Base-by-base conservation (phyloP, 2,113 vertebrate genomes). In the Clarias macrocephalus region DNA sequence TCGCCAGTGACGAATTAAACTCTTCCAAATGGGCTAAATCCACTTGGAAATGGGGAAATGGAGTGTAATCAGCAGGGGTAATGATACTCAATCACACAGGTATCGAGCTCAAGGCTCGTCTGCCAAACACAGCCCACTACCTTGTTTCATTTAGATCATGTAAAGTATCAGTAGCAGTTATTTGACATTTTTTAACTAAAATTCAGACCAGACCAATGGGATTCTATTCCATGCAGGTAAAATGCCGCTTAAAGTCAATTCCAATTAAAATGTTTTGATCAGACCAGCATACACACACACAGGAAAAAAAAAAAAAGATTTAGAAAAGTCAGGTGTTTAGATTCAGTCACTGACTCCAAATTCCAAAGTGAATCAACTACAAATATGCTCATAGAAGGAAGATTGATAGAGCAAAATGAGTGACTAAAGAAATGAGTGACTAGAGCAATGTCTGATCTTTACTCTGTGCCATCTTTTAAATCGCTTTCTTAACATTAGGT, bases 1-100 rank as follows among this genome's bases (percentile, higher is more conserved):
- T 23, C 70, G 30, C 56, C 48, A 42, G 28, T 84, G 84, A 89
- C 65, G 33, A 60, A 89, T 52, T 59, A 54, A 62, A 57, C 52
- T 56, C 48, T 72, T 87, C 21, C 48, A 59, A 73, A 48, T 52
- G 70, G 59, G 63, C 65, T 56, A 30, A 85, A 85, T 85, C 60
- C 48, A 56, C 1, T 6, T 60, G 63, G 54, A 86, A 79, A 76
- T 23, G 33, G 19, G 9, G 59, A 56, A 60, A 76, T 68, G 54
- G 54, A 42, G 79, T 48, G 52, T 83, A 87, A 85, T 9, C 25
- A 56, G 25, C n/a, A 30, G 7, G 25, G 56, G 25, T 77, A 52
- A 56, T 28, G 75, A 79, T 28, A 56, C 75, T 56, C 28, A n/a
- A n/a, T 52, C 11, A n/a, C 73, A 54, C 13, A 48, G 73, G 10